Evolutionary conservation across 2,888 invertebrate species (phyloP).

Genomic region (Heteromyza rotundicornis): DNA sequence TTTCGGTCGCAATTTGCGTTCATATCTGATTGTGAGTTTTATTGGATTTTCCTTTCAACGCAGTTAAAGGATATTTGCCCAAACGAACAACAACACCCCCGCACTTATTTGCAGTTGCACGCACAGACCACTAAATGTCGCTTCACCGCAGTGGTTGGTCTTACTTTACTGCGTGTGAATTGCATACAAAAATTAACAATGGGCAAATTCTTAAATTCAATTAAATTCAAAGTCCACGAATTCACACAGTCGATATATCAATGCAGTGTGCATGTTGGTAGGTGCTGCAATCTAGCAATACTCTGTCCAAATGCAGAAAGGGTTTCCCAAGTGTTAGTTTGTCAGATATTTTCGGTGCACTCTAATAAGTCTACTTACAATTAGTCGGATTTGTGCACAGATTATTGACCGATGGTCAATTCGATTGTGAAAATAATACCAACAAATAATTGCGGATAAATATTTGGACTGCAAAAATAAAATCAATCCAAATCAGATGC

Average conservation of each 20-base stretch:
- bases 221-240: background rate
- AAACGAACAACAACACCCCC: conserved; percentile 2
- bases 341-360: background rate
- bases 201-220: conserved; percentile 1
- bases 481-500: too few relatives aligned
- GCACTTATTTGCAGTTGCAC: background rate
- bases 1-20: too few relatives aligned
- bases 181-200: background rate
- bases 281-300: background rate
- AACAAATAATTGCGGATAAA: too few relatives aligned
- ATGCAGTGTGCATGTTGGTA: background rate
- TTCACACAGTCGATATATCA: background rate
- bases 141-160: too few relatives aligned
- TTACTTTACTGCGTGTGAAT: background rate
- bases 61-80: conserved; percentile 12
- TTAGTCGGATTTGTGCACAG: background rate
- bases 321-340: background rate
- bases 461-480: too few relatives aligned
- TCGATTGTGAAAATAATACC: too few relatives aligned
- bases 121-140: too few relatives aligned
- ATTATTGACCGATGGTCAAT: background rate
- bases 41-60: conserved; percentile 8
- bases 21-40: background rate
- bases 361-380: background rate
- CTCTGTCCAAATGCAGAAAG: background rate